Evolutionary conservation across 2,888 invertebrate species (phyloP), one percentile per base, ranked within the genome.

Genomic region (Leptopilina drosophilae): DNA sequence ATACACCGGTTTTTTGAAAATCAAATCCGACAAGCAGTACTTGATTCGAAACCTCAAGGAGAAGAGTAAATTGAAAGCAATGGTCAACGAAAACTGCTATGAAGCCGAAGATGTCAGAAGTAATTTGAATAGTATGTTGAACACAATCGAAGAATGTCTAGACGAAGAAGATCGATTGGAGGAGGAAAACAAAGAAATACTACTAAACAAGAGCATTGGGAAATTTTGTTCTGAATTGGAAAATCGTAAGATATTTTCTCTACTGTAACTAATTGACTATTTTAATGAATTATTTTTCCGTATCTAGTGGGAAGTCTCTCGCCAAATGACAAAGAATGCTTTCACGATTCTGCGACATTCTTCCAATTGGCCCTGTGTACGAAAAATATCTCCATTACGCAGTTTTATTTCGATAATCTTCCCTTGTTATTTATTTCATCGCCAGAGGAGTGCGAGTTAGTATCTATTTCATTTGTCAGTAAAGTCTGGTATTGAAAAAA

Each of bases 201-300:
- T 69, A 12, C 15, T 69, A 12, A 49, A 14, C 20, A 69, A 49
- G 11, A 69, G 49, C 26, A 26, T 69, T 49, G 49, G 46, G 4
- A 69, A 49, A 69, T 69, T 69, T 26, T 69, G 67, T 49, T 69
- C 67, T 46, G 67, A 14, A 20, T 26, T 49, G 7, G 67, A 69
- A 9, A 69, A 20, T 5, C 15, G 67, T 69, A 4, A 69, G 67
- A 69, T 12, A 12, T 12, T 69, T 49, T 26, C 49, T n/a, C 5
- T 4, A 46, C 7, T 42, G 6, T 49, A 49, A 49, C 15, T 59
- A 5, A 59, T 59, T 6, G 15, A 14, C 33, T 33, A 33, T 33
- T 33, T 33, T 4, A 3, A 33, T 33, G 33, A 33, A 33, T 33
- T 3, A 59, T 20, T 20, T 20, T 20, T 20, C 1, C 20, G 20